A percentile compares a stretch with the other conserved stretches of the same genome.
Conservation (phyloP, 1,140 invertebrate genomes). For the Littorina saxatilis region DNA sequence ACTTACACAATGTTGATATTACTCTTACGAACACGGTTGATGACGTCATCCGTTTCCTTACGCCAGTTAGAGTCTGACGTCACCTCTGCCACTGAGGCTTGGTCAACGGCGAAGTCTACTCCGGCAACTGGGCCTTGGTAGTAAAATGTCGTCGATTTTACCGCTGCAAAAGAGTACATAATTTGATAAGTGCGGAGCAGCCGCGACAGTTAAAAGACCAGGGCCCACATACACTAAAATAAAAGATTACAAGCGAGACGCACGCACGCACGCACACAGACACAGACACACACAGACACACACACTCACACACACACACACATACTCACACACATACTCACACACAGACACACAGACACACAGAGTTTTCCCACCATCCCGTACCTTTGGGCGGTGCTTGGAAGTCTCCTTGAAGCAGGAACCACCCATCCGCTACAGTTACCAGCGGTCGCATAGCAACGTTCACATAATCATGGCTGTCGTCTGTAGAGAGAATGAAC, state of each 20-base stretch:
- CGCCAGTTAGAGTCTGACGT: conserved; percentile 14
- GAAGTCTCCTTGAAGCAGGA: conserved; percentile 28
- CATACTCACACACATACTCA: neutral
- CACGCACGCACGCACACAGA: neutral
- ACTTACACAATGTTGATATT: conserved; percentile 24
- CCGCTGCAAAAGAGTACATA: neutral
- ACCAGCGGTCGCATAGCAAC: conserved; percentile 24
- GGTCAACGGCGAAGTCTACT: conserved; percentile 28
- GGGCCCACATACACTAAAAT: too few species aligned
- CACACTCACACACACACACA: neutral
- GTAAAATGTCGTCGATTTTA: neutral
- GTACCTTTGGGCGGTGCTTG: conserved; percentile 27
- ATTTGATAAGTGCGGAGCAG: neutral
- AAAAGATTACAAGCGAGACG: too few species aligned
- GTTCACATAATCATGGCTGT: conserved; percentile 11
- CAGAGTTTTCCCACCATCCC: neutral
- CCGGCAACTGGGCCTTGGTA: conserved; percentile 21
- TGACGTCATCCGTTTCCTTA: conserved; percentile 22
- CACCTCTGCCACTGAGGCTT: neutral
- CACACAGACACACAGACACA: conserved; percentile 6
- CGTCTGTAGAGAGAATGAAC: neutral
- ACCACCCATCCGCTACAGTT: conserved; percentile 5
- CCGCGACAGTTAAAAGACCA: too few species aligned
- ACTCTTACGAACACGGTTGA: conserved; percentile 30
- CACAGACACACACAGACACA: neutral